These are phyloP conservation scores for Symphodus melops DNA, from an alignment of 2,113 vertebrate species.

Conservation along the genomic window DNA sequence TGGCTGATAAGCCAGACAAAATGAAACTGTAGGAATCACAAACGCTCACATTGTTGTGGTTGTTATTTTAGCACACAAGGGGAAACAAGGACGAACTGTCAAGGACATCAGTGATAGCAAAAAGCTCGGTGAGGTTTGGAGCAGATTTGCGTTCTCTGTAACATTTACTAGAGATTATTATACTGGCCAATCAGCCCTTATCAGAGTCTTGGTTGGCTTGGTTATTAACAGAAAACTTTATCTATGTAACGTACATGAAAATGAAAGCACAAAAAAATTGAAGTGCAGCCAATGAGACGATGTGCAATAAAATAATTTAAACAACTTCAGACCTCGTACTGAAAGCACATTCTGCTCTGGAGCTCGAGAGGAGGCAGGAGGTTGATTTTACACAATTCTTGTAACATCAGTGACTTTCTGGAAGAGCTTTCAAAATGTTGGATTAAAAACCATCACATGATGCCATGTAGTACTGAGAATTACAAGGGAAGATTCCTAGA, in stretches of 20 bases:
- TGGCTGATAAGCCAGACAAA: not conserved
- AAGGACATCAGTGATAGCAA: too few relatives aligned
- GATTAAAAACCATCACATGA: not conserved
- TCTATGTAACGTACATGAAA: not conserved
- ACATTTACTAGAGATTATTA: not conserved
- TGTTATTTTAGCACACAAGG: not conserved
- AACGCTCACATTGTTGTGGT: not conserved
- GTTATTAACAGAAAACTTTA: not conserved
- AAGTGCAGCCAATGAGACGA: not conserved
- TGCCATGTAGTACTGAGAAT: too few relatives aligned
- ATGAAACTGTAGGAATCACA: not conserved
- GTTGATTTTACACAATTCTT: not conserved
- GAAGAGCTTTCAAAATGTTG: too few relatives aligned
- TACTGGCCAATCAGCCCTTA: not conserved
- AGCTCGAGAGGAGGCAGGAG: not conserved
- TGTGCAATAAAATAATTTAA: not conserved
- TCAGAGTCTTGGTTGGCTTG: not conserved
- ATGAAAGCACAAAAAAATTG: not conserved
- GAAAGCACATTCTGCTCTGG: conserved; percentile 43
- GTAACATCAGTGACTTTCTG: not conserved
- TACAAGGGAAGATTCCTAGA: too few relatives aligned
- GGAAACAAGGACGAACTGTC: not conserved
- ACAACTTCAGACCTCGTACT: conserved; percentile 5
- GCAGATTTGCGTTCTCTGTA: not conserved
- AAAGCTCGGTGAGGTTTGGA: not conserved